phyloP scores from a whole-genome alignment of 1,140 invertebrate genomes.

The Lethrus apterus region DNA sequence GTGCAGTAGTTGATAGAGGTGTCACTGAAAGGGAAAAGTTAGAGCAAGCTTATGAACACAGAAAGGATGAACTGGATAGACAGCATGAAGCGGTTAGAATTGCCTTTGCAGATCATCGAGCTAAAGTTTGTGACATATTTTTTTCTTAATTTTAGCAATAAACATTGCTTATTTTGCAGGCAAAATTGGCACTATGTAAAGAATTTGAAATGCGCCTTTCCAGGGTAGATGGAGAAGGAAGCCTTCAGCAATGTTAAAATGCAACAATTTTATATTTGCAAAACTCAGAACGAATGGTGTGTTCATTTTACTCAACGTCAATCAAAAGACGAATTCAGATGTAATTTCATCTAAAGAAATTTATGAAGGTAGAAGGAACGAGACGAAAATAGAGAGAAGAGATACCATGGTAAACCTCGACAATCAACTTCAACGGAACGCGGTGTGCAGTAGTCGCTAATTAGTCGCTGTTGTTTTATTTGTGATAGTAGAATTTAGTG shows the following conservation, averaged over 20 bases:
- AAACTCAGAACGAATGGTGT: neutral
- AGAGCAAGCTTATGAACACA: conserved; percentile 64
- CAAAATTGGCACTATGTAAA: conserved; percentile 33
- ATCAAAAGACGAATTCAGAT: neutral
- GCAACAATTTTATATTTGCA: neutral
- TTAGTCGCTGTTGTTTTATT: conserved; percentile 13
- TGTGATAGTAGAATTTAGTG: conserved; percentile 19
- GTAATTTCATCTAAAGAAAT: too few species aligned
- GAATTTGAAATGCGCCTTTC: conserved; percentile 38
- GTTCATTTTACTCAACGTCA: neutral
- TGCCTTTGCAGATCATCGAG: conserved; percentile 59
- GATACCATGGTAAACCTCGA: conserved; percentile 1
- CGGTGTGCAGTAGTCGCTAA: conserved; percentile 13
- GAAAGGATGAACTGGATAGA: conserved; percentile 65
- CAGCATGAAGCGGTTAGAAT: conserved; percentile 69
- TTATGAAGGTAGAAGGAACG: too few species aligned
- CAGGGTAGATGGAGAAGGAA: conserved; percentile 32
- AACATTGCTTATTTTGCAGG: conserved; percentile 25
- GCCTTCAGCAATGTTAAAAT: conserved; percentile 14
- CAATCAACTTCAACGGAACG: conserved; percentile 16
- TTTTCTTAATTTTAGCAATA: neutral
- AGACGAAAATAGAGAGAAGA: neutral
- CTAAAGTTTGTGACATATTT: conserved; percentile 50
- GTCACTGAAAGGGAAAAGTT: conserved; percentile 73
- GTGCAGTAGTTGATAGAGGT: conserved; percentile 71